Conservation (phyloP, 1,140 invertebrate genomes). For the Euura saliciscinereae region DNA sequence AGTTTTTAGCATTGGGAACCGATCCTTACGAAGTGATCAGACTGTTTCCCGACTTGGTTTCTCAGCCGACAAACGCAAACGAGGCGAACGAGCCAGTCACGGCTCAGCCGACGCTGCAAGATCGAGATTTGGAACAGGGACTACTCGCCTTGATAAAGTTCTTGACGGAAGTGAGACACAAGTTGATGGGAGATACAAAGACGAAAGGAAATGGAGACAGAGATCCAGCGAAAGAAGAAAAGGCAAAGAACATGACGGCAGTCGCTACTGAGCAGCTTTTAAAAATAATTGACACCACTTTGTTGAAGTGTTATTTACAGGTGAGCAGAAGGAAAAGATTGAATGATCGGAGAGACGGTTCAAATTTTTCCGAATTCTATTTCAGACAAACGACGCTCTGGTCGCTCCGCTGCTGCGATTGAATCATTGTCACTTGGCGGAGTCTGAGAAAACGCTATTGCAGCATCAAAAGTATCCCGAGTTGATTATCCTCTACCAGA, state of each 20-base stretch:
- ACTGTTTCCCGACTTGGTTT: conserved; percentile 88
- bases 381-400: conserved; percentile 91
- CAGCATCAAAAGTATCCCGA: conserved; percentile 90
- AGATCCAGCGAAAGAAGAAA: conserved; percentile 47
- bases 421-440: conserved; percentile 95
- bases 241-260: conserved; percentile 49
- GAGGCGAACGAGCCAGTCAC: conserved; percentile 51
- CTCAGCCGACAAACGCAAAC: conserved; percentile 67
- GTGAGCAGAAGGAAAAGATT: conserved; percentile 53
- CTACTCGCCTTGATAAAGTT: conserved; percentile 89
- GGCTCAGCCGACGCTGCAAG: conserved; percentile 70
- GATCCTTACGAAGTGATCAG: conserved; percentile 95
- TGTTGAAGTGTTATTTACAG: conserved; percentile 95
- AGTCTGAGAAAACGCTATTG: conserved; percentile 88
- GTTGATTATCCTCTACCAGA: conserved; percentile 95
- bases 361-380: conserved; percentile 32
- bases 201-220: conserved; percentile 56
- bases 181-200: conserved; percentile 61
- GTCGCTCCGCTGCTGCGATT: conserved; percentile 88
- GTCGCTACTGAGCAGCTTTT: conserved; percentile 69
- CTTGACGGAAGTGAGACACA: conserved; percentile 76
- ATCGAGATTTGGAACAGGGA: conserved; percentile 85
- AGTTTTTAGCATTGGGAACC: conserved; percentile 87
- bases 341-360: conserved; percentile 13
- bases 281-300: conserved; percentile 95